A percentile compares a stretch with the other conserved stretches of the same genome.
Conservation (phyloP, 2,888 invertebrate species). For the Spodoptera littoralis region DNA sequence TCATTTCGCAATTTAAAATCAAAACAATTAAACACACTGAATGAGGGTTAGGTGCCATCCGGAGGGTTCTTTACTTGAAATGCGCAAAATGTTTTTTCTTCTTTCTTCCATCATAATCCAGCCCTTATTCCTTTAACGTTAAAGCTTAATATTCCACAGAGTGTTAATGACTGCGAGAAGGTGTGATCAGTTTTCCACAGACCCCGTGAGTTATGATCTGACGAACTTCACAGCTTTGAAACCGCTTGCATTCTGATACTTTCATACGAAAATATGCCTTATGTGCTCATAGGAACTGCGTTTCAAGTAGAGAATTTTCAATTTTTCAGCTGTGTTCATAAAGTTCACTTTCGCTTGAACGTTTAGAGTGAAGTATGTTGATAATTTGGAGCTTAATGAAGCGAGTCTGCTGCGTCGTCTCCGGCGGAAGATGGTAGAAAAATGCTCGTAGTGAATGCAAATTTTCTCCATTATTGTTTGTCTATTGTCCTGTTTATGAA, state of each 20-base stretch:
- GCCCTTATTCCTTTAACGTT: conserved; percentile 41
- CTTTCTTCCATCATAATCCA: conserved; percentile 32
- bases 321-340: conserved; percentile 67
- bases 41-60: conserved; percentile 74
- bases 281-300: conserved; percentile 62
- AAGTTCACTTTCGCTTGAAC: conserved; percentile 81
- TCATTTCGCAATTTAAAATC: conserved; percentile 80
- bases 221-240: conserved; percentile 74
- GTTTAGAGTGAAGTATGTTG: conserved; percentile 77
- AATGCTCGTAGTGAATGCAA: conserved; percentile 83
- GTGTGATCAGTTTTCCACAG: conserved; percentile 73
- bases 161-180: conserved; percentile 52
- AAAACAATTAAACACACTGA: conserved; percentile 84
- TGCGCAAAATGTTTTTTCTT: conserved; percentile 68
- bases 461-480: conserved; percentile 86
- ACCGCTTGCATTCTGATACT: conserved; percentile 68
- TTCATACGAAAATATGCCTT: conserved; percentile 74
- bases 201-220: conserved; percentile 80
- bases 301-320: conserved; percentile 59
- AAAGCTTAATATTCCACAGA: conserved; percentile 61
- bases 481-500: conserved; percentile 85
- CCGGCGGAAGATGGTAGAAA: conserved; percentile 82
- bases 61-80: conserved; percentile 78
- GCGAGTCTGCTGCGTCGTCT: conserved; percentile 80
- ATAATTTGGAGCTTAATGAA: conserved; percentile 88